Conservation (phyloP, 2,888 invertebrate species). For the Drosophila recens region DNA sequence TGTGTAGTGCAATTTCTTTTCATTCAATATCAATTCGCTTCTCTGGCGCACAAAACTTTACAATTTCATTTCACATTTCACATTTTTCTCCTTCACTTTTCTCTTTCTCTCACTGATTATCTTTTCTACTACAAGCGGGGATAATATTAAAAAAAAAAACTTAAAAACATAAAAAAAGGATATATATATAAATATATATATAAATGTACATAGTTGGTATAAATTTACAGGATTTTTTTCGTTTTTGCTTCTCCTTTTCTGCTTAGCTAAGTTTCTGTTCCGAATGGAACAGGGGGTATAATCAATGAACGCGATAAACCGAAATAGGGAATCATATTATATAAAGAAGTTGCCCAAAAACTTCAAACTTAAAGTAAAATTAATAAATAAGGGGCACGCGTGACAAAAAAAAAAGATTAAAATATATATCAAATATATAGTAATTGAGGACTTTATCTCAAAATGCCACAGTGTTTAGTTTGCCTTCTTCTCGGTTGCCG, state of each 20-base stretch:
- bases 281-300: conserved; percentile 7
- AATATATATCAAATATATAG: conserved; percentile 30
- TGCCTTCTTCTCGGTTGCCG: conserved; percentile 56
- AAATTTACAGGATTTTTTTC: conserved; percentile 36
- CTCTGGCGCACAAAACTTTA: conserved; percentile 39
- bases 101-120: conserved; percentile 5
- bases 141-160: conserved; percentile 25
- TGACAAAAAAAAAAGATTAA: conserved; percentile 33
- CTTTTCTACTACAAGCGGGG: conserved; percentile 32
- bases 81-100: conserved; percentile 14
- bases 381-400: conserved; percentile 47
- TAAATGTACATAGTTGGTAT: conserved; percentile 49
- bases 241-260: conserved; percentile 4
- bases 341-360: conserved; percentile 33
- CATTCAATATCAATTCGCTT: conserved; percentile 60
- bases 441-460: conserved; percentile 33
- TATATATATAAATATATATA: conserved; percentile 23
- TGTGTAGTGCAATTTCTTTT: conserved; percentile 49
- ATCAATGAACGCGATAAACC: conserved; percentile 33
- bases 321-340: conserved; percentile 15
- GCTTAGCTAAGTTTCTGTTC: conserved; percentile 24
- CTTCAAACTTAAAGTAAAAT: conserved; percentile 57
- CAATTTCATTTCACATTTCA: conserved; percentile 52
- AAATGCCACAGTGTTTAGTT: conserved; percentile 59
- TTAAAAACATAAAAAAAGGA: conserved; percentile 38